Conservation (phyloP, 2,888 invertebrate species). For the Drosophila kanekoi region DNA sequence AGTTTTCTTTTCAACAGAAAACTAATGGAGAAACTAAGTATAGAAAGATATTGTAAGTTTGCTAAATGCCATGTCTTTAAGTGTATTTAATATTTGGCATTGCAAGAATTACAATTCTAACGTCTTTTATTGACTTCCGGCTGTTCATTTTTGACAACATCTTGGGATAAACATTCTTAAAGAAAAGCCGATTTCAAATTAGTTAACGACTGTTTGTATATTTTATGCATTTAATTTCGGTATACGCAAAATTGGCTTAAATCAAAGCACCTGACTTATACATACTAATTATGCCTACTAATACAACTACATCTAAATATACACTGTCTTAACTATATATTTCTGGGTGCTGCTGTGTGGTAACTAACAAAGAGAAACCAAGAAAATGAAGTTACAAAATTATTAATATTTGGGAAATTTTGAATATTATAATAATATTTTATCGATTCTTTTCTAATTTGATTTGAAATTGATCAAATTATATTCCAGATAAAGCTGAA, state of each 20-base stretch:
- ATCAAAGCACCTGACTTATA: constrained; percentile 77
- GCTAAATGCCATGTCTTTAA: too few relatives aligned
- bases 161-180: not conserved
- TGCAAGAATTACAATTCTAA: too few relatives aligned
- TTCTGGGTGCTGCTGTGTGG: constrained; percentile 32
- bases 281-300: constrained; percentile 32
- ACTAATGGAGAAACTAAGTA: too few relatives aligned
- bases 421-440: not conserved
- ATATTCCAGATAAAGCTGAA: not conserved
- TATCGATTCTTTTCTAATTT: not conserved
- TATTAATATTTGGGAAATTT: not conserved
- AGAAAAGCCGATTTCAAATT: not conserved
- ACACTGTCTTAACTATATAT: constrained; percentile 36
- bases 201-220: constrained; percentile 23
- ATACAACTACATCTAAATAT: constrained; percentile 47
- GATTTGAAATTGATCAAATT: not conserved
- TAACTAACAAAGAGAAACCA: constrained; percentile 31
- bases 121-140: too few relatives aligned
- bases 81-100: too few relatives aligned
- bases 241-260: constrained; percentile 75
- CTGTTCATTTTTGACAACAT: not conserved
- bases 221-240: constrained; percentile 50
- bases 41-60: too few relatives aligned
- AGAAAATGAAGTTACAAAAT: constrained; percentile 14
- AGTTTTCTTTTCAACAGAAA: too few relatives aligned